Base-by-base conservation (phyloP, 1,140 invertebrate genomes). In the Steinernema khuongi region DNA sequence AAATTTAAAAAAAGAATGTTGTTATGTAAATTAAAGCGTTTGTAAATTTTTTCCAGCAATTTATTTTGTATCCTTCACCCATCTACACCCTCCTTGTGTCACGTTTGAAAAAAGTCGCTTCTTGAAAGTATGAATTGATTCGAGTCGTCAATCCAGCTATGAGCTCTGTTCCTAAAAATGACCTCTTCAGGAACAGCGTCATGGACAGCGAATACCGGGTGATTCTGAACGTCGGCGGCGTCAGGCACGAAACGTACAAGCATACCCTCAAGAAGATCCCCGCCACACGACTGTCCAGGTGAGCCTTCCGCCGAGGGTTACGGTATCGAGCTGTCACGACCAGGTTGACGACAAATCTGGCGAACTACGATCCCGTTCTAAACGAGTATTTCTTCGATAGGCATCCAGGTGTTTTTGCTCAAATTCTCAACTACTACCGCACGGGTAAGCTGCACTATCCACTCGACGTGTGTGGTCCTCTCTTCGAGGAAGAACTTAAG, bases 381-480 rank as follows among this genome's bases (percentile, higher is more conserved):
- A 96, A 96, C 87, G 95, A 98, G 87, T 98, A 97, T 89, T 98
- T 97, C 90, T 98, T 98, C 87, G 95, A 98, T 87, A 87, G 95
- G 77, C 95, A 98, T 88, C 95, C 96, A 0, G 94, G 94, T 1
- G 95, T 98, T 75, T 98, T 98, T 87, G 94, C 93, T 67, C 94
- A 92, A 86, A 90, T 92, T 92, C 88, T 92, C 67, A 92, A 92
- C 85, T 92, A 92, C 81, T 92, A 92, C 86, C 92, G 95, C 81
- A 97, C 94, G 30, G 95, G 94, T 33, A 97, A 97, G 85, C 90
- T 97, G 30, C 94, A 70, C 43, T 77, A 77, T 30, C 28, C 71
- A 36, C 31, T 83, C 18, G 74, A 73, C 73, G 71, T 74, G 36
- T 78, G 71, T 79, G 71, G 95, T 29, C 96, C 96, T 41, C 88